Conservation (phyloP, 2,888 invertebrate species). For the Erebia ligea region DNA sequence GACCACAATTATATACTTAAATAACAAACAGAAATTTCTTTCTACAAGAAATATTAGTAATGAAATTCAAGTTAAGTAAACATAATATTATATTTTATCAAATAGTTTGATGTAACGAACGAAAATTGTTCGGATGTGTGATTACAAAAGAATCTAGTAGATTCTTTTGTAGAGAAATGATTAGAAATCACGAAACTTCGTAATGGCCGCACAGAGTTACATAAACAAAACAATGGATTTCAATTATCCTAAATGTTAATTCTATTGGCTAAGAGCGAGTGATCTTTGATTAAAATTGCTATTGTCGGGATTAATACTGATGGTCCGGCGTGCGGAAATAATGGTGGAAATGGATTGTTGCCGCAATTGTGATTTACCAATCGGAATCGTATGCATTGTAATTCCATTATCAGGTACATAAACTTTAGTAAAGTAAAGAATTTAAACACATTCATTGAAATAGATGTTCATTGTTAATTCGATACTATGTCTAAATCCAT, state of each 20-base stretch:
- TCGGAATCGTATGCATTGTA: slow-evolving; percentile 21
- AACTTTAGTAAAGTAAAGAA: neutral
- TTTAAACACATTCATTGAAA: neutral
- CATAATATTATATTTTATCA: too few species aligned
- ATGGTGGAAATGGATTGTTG: slow-evolving; percentile 70
- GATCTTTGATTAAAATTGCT: slow-evolving; percentile 72
- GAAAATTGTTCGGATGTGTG: slow-evolving; percentile 6
- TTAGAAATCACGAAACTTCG: slow-evolving; percentile 30
- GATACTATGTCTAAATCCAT: neutral
- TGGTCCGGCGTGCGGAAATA: slow-evolving; percentile 73
- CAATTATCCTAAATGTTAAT: slow-evolving; percentile 50
- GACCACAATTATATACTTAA: too few species aligned
- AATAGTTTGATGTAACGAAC: too few species aligned
- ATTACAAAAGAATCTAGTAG: slow-evolving; percentile 21
- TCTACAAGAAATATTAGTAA: too few species aligned
- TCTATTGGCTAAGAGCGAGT: slow-evolving; percentile 59
- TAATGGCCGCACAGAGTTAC: slow-evolving; percentile 31
- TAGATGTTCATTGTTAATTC: neutral
- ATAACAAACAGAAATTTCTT: too few species aligned
- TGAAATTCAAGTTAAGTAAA: too few species aligned
- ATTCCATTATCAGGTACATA: slow-evolving; percentile 11
- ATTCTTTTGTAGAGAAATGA: slow-evolving; percentile 32
- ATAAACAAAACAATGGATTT: slow-evolving; percentile 46
- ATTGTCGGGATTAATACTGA: slow-evolving; percentile 70
- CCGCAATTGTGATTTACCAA: slow-evolving; percentile 26